phyloP scores from a whole-genome alignment of 2,113 vertebrate species.

The Pelobates fuscus region DNA sequence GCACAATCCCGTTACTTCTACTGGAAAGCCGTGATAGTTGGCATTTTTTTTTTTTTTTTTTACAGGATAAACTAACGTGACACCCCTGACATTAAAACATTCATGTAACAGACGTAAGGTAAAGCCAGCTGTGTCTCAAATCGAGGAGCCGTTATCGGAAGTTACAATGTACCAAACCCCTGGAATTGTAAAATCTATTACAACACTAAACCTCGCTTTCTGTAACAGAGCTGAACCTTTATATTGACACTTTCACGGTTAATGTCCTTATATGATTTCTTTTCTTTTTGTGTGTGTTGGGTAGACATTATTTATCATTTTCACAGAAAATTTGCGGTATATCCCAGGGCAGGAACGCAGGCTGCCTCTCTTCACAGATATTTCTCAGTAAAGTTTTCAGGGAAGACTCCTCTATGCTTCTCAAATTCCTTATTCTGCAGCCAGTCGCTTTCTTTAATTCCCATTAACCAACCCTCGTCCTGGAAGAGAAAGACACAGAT shows the following conservation, averaged over 20 bases:
- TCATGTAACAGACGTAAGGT: slow-evolving; percentile 18
- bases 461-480: slow-evolving; percentile 98
- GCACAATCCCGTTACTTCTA: background rate
- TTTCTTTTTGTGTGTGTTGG: slow-evolving; percentile 52
- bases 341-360: slow-evolving; percentile 49
- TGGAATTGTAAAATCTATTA: slow-evolving; percentile 44
- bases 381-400: slow-evolving; percentile 94
- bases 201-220: slow-evolving; percentile 55
- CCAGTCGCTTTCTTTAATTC: slow-evolving; percentile 89
- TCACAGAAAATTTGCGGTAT: slow-evolving; percentile 51
- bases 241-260: slow-evolving; percentile 53
- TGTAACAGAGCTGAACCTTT: slow-evolving; percentile 60
- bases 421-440: slow-evolving; percentile 81
- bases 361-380: slow-evolving; percentile 71
- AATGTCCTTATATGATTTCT: slow-evolving; percentile 55
- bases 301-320: slow-evolving; percentile 53
- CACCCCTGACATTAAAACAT: background rate
- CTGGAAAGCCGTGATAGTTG: background rate
- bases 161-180: slow-evolving; percentile 18
- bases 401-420: slow-evolving; percentile 87
- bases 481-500: slow-evolving; percentile 56
- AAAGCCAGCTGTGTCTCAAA: background rate
- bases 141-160: slow-evolving; percentile 3
- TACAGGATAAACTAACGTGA: background rate
- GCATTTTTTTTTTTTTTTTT: background rate